Conservation (phyloP, 2,888 invertebrate genomes). For the Orchestes rusci region DNA sequence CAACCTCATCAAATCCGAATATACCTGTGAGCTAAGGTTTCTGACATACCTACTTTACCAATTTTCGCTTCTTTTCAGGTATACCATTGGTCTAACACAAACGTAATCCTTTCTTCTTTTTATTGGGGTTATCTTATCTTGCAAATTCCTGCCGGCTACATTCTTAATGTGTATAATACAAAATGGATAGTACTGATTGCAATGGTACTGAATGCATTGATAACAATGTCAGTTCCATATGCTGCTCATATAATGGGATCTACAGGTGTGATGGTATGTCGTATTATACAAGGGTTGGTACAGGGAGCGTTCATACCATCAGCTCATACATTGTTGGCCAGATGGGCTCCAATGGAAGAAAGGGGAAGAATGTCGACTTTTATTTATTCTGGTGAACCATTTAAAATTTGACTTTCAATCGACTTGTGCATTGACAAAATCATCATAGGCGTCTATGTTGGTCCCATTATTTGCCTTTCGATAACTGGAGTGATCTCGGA, state of each 20-base stretch:
- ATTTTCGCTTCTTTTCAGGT: too few relatives aligned
- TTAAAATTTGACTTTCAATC: background rate
- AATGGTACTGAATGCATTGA: conserved; percentile 32
- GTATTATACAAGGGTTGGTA: conserved; percentile 65
- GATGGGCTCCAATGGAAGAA: conserved; percentile 50
- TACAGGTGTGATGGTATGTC: conserved; percentile 53
- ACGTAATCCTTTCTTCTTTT: conserved; percentile 16
- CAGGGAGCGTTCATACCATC: conserved; percentile 68
- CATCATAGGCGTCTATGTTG: conserved; percentile 8
- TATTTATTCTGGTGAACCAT: conserved; percentile 8
- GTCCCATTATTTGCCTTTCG: conserved; percentile 6
- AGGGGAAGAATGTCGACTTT: conserved; percentile 9
- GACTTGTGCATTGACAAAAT: too few relatives aligned
- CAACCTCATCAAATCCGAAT: conserved; percentile 36
- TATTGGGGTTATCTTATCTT: conserved; percentile 15
- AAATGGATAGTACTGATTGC: conserved; percentile 13
- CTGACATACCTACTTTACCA: too few relatives aligned
- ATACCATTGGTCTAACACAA: conserved; percentile 20
- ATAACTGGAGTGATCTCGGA: conserved; percentile 10
- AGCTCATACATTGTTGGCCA: conserved; percentile 63
- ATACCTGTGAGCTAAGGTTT: conserved; percentile 42
- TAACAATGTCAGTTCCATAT: conserved; percentile 59
- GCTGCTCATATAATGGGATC: conserved; percentile 56
- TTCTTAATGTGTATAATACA: conserved; percentile 11
- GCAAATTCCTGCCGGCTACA: conserved; percentile 15